These are phyloP conservation scores for Bombus polaris DNA, from an alignment of 1,140 invertebrate genomes.

Conservation along the genomic window DNA sequence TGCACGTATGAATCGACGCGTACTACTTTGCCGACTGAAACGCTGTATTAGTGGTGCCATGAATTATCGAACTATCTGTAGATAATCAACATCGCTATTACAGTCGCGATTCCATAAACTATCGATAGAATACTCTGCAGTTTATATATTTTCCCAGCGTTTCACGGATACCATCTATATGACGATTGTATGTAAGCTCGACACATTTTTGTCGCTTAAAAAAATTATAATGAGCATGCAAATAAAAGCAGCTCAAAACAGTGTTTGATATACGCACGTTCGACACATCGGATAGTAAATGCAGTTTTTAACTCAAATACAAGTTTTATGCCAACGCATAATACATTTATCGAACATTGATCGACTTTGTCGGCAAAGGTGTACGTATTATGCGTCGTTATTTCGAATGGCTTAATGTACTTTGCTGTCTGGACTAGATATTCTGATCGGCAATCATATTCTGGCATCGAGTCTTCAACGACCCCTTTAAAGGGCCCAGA, in stretches of 20 bases:
- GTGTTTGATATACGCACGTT: not conserved
- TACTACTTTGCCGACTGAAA: conserved; percentile 37
- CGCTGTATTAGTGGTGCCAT: not conserved
- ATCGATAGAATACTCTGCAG: not conserved
- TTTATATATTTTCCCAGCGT: not conserved
- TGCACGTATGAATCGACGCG: not conserved
- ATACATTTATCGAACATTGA: not conserved
- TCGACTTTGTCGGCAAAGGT: conserved; percentile 25
- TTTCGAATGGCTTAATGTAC: conserved; percentile 15
- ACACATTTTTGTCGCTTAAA: not conserved
- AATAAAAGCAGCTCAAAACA: not conserved
- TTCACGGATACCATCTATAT: not conserved
- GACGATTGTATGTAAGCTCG: not conserved
- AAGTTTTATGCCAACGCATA: not conserved
- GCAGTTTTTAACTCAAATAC: not conserved
- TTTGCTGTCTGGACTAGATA: conserved; percentile 27
- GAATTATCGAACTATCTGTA: not conserved
- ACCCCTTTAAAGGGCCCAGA: not conserved
- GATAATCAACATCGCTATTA: not conserved
- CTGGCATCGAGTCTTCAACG: conserved; percentile 8
- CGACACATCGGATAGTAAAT: not conserved
- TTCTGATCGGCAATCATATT: conserved; percentile 28
- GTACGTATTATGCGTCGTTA: conserved; percentile 27
- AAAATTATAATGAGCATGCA: not conserved
- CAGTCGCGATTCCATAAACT: not conserved